A percentile compares a stretch with the other conserved stretches of the same genome.
Evolutionary conservation across 2,113 vertebrate genomes (phyloP).

Genomic region (Sebastes schlegelii): DNA sequence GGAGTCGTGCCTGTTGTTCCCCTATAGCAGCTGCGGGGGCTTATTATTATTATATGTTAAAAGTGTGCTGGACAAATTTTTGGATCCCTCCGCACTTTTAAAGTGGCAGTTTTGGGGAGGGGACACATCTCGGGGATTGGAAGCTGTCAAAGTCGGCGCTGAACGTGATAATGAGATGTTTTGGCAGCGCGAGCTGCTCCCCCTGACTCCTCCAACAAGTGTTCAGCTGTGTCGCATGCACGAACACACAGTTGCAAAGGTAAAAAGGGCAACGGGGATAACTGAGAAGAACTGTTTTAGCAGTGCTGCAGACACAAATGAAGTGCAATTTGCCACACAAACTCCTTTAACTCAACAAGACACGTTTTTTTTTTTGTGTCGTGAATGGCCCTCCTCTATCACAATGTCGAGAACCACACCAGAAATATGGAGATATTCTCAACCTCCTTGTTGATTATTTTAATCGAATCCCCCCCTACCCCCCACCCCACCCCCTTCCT

Average conservation of each 20-base stretch:
- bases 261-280: conserved; percentile 48
- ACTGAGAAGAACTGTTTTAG: conserved; percentile 18
- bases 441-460: conserved; percentile 71
- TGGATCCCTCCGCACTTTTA: conserved; percentile 55
- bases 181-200: conserved; percentile 17
- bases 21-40: background rate
- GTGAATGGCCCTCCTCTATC: conserved; percentile 38
- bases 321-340: conserved; percentile 13
- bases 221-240: conserved; percentile 34
- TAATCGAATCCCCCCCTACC: conserved; percentile 61
- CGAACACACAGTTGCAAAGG: conserved; percentile 27
- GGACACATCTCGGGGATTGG: conserved; percentile 64
- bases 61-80: conserved; percentile 49
- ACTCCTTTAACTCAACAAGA: conserved; percentile 16
- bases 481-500: background rate
- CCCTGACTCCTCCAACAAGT: conserved; percentile 42
- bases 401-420: conserved; percentile 26
- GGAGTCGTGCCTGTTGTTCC: conserved; percentile 25
- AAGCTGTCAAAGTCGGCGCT: conserved; percentile 63
- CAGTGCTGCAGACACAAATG: conserved; percentile 1
- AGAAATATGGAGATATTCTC: conserved; percentile 62
- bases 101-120: conserved; percentile 57
- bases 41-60: conserved; percentile 28
- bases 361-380: background rate
- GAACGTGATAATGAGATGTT: conserved; percentile 68